These are phyloP conservation scores for Zaprionus kolodkinae DNA, from an alignment of 1,140 invertebrate species.

Conservation along the genomic window DNA sequence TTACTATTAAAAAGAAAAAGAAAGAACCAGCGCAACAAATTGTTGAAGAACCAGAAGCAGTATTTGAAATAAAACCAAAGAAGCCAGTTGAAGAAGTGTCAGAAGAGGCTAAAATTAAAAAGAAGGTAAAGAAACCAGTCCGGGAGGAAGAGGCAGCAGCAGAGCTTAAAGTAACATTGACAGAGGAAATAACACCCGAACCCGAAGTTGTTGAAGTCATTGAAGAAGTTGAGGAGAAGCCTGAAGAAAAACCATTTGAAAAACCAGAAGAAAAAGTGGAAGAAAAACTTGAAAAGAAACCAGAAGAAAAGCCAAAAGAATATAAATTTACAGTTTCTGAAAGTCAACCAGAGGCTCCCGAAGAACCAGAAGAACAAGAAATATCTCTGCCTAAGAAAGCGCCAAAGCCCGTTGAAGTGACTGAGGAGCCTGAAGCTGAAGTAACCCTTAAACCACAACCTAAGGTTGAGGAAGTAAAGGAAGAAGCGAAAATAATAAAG, in stretches of 20 bases:
- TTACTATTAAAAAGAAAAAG: slow-evolving; percentile 73
- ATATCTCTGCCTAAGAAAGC: slow-evolving; percentile 62
- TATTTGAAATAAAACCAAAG: slow-evolving; percentile 68
- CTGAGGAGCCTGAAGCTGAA: slow-evolving; percentile 71
- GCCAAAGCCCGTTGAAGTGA: slow-evolving; percentile 32
- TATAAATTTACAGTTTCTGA: slow-evolving; percentile 63
- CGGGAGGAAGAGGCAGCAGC: slow-evolving; percentile 62
- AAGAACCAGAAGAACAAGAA: slow-evolving; percentile 46
- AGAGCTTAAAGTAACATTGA: slow-evolving; percentile 65
- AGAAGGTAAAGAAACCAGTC: slow-evolving; percentile 62
- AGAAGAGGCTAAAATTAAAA: slow-evolving; percentile 79
- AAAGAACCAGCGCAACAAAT: slow-evolving; percentile 48
- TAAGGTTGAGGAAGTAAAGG: slow-evolving; percentile 70
- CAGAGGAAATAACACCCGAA: slow-evolving; percentile 53
- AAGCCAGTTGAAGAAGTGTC: slow-evolving; percentile 69
- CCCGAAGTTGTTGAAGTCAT: slow-evolving; percentile 60
- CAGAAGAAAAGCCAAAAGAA: slow-evolving; percentile 45
- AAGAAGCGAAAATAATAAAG: slow-evolving; percentile 74
- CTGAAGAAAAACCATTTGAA: slow-evolving; percentile 19
- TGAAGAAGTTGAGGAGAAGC: slow-evolving; percentile 62
- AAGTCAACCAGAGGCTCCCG: slow-evolving; percentile 48
- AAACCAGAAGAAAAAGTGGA: slow-evolving; percentile 17
- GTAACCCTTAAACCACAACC: slow-evolving; percentile 66
- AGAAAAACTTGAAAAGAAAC: slow-evolving; percentile 18
- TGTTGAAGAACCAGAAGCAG: slow-evolving; percentile 74